Conservation (phyloP, 2,888 invertebrate genomes). For the Dilophus febrilis region DNA sequence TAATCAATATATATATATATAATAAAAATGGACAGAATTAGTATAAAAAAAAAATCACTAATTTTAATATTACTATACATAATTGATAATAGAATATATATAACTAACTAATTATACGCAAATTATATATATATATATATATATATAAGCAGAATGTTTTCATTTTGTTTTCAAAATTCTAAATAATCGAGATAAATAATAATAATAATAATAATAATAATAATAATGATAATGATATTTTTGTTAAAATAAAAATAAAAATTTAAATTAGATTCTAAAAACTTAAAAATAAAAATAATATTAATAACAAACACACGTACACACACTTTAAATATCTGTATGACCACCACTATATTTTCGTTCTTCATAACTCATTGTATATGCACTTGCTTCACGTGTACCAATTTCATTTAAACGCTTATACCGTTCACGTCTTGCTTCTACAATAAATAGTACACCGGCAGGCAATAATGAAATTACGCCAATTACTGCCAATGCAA, state of each 20-base stretch:
- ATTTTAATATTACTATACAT: neutral
- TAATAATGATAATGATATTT: too few species aligned
- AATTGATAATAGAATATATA: neutral
- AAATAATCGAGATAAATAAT: too few species aligned
- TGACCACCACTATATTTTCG: constrained; percentile 42
- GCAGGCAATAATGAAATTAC: constrained; percentile 56
- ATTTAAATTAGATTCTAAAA: too few species aligned
- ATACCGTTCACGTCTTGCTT: constrained; percentile 62
- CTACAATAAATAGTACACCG: constrained; percentile 65
- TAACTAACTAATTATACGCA: neutral
- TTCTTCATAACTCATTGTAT: constrained; percentile 40
- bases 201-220: too few species aligned
- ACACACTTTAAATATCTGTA: constrained; percentile 47
- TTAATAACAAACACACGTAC: neutral
- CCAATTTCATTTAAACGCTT: constrained; percentile 53
- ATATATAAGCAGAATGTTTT: too few species aligned
- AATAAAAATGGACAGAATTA: neutral
- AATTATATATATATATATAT: too few species aligned
- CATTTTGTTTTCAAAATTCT: too few species aligned
- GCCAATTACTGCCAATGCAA: constrained; percentile 68
- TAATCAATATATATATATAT: too few species aligned
- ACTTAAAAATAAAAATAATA: neutral
- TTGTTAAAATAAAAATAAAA: too few species aligned
- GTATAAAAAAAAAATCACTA: neutral
- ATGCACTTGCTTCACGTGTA: constrained; percentile 44